Evolutionary conservation across 2,113 vertebrate species (phyloP).

Genomic region (Numenius arquata): DNA sequence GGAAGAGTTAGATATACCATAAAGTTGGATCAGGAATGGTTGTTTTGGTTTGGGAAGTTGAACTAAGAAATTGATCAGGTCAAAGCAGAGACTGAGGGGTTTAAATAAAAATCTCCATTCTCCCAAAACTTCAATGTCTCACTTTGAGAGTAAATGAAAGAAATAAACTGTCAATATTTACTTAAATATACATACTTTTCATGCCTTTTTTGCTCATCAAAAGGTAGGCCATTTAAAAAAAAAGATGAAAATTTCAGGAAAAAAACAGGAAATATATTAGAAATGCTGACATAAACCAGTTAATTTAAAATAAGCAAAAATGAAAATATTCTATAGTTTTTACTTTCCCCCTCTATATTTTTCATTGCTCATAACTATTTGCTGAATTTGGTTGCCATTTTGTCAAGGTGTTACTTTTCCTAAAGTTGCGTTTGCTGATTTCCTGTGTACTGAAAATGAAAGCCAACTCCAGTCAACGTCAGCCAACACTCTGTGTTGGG

Average conservation of each 20-base stretch:
- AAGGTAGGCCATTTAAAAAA: background rate
- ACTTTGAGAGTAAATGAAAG: background rate
- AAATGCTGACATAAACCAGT: background rate
- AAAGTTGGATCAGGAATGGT: background rate
- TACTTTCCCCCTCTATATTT: background rate
- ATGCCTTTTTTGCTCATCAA: background rate
- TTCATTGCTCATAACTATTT: background rate
- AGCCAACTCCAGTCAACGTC: background rate
- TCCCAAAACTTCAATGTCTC: background rate
- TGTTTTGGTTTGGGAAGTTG: background rate
- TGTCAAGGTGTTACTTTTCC: background rate
- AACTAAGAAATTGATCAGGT: background rate
- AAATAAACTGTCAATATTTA: background rate
- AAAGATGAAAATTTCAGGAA: background rate
- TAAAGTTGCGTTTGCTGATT: background rate
- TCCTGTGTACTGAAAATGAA: background rate
- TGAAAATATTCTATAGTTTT: accelerated
- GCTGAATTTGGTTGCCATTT: background rate
- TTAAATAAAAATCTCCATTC: background rate
- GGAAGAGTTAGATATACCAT: background rate
- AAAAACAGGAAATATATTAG: background rate
- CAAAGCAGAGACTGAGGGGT: background rate
- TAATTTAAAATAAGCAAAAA: background rate
- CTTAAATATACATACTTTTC: background rate
- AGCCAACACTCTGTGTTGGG: background rate